Base-by-base conservation (phyloP, 2,113 vertebrate genomes). In the Chionodraco myersi region DNA sequence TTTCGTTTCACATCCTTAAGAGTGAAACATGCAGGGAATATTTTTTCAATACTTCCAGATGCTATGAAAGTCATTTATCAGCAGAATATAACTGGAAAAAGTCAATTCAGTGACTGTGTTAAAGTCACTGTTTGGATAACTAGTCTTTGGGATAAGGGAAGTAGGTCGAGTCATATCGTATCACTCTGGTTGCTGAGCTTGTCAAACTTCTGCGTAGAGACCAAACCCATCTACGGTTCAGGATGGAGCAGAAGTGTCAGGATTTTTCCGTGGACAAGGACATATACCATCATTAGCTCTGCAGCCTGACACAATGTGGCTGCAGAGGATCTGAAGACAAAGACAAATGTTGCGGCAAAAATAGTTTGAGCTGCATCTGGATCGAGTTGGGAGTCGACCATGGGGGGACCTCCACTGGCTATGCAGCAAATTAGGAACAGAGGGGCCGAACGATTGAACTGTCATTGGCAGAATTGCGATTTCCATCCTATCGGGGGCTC, bases 361-460 rank as follows among this genome's bases (percentile, higher is more conserved):
- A 87, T 88, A 92, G 81, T 92, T 93, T 88, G 72, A 81, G 83
- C 86, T 89, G 92, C 97, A 98, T 97, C 96, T 97, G 97, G 97
- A 94, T 96, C 95, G 90, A 90, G 95, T 98, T 96, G 95, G 87
- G 91, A 93, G 90, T 89, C 86, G 91, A 95, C 94, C 94, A 82
- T 92, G 90, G 79, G 93, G 94, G 93, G 94, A 96, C 95, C 93
- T 92, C 94, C 82, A 75, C 85, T 91, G 94, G 92, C 95, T 96
- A 90, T 92, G 94, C 94, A 95, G 94, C 93, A 96, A 97, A 97
- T 96, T 92, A 96, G 90, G 94, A 96, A 95, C 96, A 97, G 97
- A 96, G 94, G 92, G 89, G 85, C 91, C 84, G 70, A 82, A 94
- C 94, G 92, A 96, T 96, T 96, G 96, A 96, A 96, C 96, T 96